Evolutionary conservation across 1,140 invertebrate genomes (phyloP), one percentile per base, ranked within the genome.

Genomic region (Planococcus citri): DNA sequence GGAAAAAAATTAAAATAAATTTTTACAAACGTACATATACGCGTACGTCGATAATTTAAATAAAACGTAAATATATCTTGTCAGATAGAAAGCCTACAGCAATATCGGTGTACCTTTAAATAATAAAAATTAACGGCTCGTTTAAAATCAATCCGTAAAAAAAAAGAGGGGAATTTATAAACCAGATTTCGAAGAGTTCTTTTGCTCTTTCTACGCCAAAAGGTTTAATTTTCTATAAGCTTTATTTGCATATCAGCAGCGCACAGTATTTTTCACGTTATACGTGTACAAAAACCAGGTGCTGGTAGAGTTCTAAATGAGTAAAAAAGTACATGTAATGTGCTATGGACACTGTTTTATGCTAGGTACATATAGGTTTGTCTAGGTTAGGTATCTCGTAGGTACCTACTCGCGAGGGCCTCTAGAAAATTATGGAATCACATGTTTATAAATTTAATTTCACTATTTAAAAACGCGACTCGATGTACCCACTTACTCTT

Each of bases 21-120:
- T 51, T 51, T 51, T 51, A n/a, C n/a, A n/a, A 9, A 51, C 41
- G 17, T 9, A 51, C 41, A 17, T 51, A 51, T 17, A 20, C 6
- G 12, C 41, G 41, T 14, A 51, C 17, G 41, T 51, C 41, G 41
- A 51, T 51, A 51, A 51, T 51, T 51, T 51, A 51, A 51, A 51
- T 51, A 51, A 51, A 51, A 51, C 41, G 41, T 51, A 51, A 51
- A 51, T 51, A 51, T 51, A 51, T 51, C 41, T 51, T 51, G 41
- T 51, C 41, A 51, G 41, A 51, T 51, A 20, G 17, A 51, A 51
- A 20, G 41, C 41, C 41, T 51, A 51, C 10, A 51, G 41, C 41
- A n/a, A n/a, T 51, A 51, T 51, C 41, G 41, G 41, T 51, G 41
- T 51, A 51, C 41, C 41, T 51, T 51, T 51, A 51, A 51, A 51